phyloP scores from a whole-genome alignment of 2,888 invertebrate species.

The Pristionchus mayeri region DNA sequence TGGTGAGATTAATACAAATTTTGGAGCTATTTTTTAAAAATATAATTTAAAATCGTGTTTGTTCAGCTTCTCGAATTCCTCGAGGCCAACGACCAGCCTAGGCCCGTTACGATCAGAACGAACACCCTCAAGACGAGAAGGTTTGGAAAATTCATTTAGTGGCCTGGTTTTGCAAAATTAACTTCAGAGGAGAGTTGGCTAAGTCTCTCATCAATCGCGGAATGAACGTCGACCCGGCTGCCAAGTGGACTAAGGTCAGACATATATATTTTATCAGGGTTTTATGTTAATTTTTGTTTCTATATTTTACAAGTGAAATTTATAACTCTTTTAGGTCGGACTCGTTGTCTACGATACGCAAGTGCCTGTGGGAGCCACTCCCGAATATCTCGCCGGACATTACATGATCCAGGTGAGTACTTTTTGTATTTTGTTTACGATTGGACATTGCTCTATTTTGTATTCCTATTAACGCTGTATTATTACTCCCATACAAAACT shows the following conservation, averaged over 20 bases:
- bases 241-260: conserved; percentile 97
- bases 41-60: not conserved
- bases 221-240: conserved; percentile 96
- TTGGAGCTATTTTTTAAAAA: too few species aligned
- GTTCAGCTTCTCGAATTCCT: conserved; percentile 87
- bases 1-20: conserved; percentile 65
- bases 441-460: too few species aligned
- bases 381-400: conserved; percentile 98
- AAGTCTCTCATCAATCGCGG: conserved; percentile 93
- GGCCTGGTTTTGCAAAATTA: not conserved
- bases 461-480: not conserved
- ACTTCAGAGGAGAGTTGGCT: conserved; percentile 70
- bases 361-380: conserved; percentile 95
- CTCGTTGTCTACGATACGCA: conserved; percentile 95
- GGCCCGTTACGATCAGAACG: conserved; percentile 94
- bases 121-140: conserved; percentile 89
- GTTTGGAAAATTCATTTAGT: conserved; percentile 49
- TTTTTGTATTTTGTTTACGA: not conserved
- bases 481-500: not conserved
- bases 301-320: not conserved
- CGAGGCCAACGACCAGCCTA: conserved; percentile 94
- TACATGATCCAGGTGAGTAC: conserved; percentile 86
- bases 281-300: not conserved
- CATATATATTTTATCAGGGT: too few species aligned
- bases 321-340: conserved; percentile 79